Conservation (phyloP, 2,113 vertebrate genomes). For the Mormoops blainvillei region DNA sequence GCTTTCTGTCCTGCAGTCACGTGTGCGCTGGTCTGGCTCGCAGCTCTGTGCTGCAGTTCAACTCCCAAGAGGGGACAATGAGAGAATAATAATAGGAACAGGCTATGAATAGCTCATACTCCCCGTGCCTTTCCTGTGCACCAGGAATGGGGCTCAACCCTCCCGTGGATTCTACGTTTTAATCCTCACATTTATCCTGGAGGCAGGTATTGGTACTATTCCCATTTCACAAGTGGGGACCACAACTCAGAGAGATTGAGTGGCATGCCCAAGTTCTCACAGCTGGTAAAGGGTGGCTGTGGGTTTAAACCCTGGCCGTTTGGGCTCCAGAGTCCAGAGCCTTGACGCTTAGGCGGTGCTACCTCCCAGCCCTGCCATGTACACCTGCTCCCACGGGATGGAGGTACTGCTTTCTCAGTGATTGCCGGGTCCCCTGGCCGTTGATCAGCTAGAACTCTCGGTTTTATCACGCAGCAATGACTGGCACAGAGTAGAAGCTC, state of each 20-base stretch:
- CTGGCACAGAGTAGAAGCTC: background rate
- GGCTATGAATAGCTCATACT: background rate
- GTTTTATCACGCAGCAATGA: no score
- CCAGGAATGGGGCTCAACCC: background rate
- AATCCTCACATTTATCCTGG: background rate
- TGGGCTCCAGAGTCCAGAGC: background rate
- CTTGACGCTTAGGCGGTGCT: background rate
- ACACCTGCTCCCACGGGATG: fast-evolving
- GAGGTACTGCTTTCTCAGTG: background rate
- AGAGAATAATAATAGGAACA: background rate
- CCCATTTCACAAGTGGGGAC: background rate
- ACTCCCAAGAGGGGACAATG: background rate
- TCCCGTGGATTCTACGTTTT: background rate
- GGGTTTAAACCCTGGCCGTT: background rate
- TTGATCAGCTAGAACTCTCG: background rate
- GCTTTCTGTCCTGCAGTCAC: background rate
- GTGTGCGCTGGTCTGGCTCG: background rate
- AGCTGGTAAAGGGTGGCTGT: background rate
- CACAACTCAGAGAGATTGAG: background rate
- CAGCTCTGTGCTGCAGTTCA: background rate
- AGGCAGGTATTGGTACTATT: background rate
- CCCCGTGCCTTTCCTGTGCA: background rate
- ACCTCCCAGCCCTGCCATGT: fast-evolving
- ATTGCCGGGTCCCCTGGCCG: fast-evolving
- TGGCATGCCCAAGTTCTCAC: background rate